These are phyloP conservation scores for Diabrotica balteata DNA, from an alignment of 2,888 invertebrate genomes.

Conservation along the genomic window DNA sequence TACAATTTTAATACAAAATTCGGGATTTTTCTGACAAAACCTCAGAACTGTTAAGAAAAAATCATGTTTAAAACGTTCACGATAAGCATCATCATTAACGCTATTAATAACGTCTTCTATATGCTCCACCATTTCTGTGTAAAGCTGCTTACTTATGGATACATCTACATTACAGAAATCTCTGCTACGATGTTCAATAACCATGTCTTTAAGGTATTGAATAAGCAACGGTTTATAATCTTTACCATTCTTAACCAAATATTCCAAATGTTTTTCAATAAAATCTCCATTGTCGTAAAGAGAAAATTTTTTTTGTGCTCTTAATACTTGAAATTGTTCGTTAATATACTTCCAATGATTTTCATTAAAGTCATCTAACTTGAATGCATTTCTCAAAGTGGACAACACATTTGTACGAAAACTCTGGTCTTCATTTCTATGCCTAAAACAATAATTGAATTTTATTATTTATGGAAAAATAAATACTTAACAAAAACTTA, in stretches of 20 bases:
- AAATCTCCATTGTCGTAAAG: slow-evolving; percentile 5
- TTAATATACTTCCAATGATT: slow-evolving; percentile 41
- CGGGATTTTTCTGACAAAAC: too few relatives aligned
- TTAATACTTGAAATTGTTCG: slow-evolving; percentile 32
- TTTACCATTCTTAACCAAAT: slow-evolving; percentile 33
- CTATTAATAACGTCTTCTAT: too few relatives aligned
- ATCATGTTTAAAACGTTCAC: too few relatives aligned
- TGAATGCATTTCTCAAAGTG: slow-evolving; percentile 16
- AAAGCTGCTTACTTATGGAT: too few relatives aligned
- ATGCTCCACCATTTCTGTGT: too few relatives aligned
- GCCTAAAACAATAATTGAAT: slow-evolving; percentile 22
- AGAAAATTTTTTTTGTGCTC: slow-evolving; percentile 23
- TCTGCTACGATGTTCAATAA: not conserved
- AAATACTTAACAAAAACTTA: not conserved
- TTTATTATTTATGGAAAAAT: not conserved
- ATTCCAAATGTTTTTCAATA: slow-evolving; percentile 34
- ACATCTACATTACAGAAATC: too few relatives aligned
- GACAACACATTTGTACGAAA: slow-evolving; percentile 24
- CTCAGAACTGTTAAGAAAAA: too few relatives aligned
- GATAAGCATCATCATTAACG: too few relatives aligned
- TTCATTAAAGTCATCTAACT: slow-evolving; percentile 30
- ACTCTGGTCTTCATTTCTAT: slow-evolving; percentile 39
- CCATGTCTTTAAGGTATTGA: slow-evolving; percentile 29
- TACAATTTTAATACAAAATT: too few relatives aligned
- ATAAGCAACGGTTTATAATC: slow-evolving; percentile 26